Conservation (phyloP, 2,113 vertebrate genomes). For the Engystomops pustulosus region DNA sequence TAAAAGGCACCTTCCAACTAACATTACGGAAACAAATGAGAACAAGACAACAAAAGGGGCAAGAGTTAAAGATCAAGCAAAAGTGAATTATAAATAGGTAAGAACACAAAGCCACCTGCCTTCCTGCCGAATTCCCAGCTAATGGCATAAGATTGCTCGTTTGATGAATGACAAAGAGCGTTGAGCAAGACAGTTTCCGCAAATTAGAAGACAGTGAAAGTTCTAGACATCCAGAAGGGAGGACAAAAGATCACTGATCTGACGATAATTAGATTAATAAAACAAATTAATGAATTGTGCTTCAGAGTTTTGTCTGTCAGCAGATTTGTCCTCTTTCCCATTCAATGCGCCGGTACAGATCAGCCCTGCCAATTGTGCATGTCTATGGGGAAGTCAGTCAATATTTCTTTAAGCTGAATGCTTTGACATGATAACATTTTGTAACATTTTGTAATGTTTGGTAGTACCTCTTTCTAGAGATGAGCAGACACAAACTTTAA, state of each 20-base stretch:
- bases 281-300: background rate
- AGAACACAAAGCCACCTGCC: constrained; percentile 22
- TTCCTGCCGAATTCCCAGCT: constrained; percentile 12
- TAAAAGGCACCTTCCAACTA: constrained; percentile 13
- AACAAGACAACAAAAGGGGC: constrained; percentile 20
- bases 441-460: too few species aligned
- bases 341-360: too few species aligned
- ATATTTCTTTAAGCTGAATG: too few species aligned
- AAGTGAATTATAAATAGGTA: constrained; percentile 15
- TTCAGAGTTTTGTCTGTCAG: background rate
- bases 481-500: too few species aligned
- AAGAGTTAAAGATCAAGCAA: constrained; percentile 21
- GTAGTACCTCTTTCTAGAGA: too few species aligned
- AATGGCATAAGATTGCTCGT: constrained; percentile 13
- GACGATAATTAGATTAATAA: background rate
- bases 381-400: too few species aligned
- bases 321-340: too few species aligned
- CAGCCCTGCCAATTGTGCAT: too few species aligned
- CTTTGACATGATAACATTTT: too few species aligned
- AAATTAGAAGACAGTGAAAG: constrained; percentile 25
- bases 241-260: constrained; percentile 15
- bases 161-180: constrained; percentile 30
- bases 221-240: constrained; percentile 17
- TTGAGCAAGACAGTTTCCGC: constrained; percentile 11
- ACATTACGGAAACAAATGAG: background rate